A percentile compares a stretch with the other conserved stretches of the same genome.
Conservation (phyloP, 2,113 vertebrate species). For the Trachemys scripta region DNA sequence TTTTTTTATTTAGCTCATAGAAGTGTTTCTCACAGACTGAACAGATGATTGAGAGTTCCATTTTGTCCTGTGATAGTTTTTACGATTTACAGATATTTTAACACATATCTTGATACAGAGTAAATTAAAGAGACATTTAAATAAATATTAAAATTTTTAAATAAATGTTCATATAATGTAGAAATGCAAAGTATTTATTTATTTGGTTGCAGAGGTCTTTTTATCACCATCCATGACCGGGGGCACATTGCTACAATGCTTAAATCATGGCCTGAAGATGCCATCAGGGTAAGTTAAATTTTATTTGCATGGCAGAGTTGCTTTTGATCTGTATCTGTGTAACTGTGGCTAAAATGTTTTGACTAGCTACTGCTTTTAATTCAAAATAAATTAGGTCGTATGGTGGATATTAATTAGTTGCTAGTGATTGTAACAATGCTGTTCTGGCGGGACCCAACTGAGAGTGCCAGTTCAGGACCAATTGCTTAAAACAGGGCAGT, state of each 20-base stretch:
- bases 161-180: not conserved
- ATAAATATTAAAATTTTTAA: not conserved
- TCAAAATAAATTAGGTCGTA: not conserved
- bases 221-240: conserved; percentile 94
- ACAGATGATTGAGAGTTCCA: not conserved
- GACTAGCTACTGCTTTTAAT: not conserved
- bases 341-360: not conserved
- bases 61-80: not conserved
- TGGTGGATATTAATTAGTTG: not conserved
- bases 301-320: not conserved
- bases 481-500: too few relatives aligned
- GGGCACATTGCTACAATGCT: conserved; percentile 91
- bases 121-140: not conserved
- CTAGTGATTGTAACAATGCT: not conserved
- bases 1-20: not conserved
- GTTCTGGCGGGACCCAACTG: too few relatives aligned
- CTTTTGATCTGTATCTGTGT: not conserved
- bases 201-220: conserved; percentile 88
- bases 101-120: not conserved
- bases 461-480: too few relatives aligned
- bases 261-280: conserved; percentile 92
- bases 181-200: conserved; percentile 7
- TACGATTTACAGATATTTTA: not conserved
- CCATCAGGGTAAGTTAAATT: conserved; percentile 84
- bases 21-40: not conserved